phyloP scores from a whole-genome alignment of 2,797 vertebrate species.

The Squalus acanthias region DNA sequence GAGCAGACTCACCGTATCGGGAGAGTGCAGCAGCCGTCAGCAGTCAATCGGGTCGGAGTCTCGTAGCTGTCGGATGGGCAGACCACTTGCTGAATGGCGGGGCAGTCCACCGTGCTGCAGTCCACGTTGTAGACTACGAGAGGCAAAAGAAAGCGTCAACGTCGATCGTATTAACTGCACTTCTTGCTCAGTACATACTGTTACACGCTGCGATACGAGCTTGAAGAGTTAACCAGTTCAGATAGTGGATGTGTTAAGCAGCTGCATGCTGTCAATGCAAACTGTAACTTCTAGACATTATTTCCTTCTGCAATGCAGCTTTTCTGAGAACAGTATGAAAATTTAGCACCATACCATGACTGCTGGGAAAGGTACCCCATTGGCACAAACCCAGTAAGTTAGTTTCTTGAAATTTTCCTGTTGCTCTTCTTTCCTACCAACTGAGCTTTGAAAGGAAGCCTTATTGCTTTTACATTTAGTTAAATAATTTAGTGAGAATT shows the following conservation, averaged over 20 bases:
- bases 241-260: background rate
- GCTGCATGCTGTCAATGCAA: background rate
- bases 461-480: background rate
- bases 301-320: background rate
- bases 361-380: too few species aligned
- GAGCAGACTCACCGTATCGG: conserved; percentile 68
- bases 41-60: conserved; percentile 76
- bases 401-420: background rate
- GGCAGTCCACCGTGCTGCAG: conserved; percentile 82
- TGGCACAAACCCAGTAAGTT: background rate
- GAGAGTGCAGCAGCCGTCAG: conserved; percentile 80
- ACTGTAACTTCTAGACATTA: background rate
- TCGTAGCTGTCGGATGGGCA: conserved; percentile 81
- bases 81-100: conserved; percentile 71
- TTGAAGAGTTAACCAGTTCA: background rate
- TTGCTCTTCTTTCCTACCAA: background rate
- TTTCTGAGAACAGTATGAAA: background rate
- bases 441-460: background rate
- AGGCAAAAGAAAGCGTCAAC: conserved; percentile 43
- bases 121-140: conserved; percentile 75
- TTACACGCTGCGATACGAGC: background rate
- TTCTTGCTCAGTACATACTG: background rate
- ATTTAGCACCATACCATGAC: background rate
- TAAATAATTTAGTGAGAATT: background rate
- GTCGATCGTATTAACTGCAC: too few species aligned